Evolutionary conservation across 2,797 vertebrate species (phyloP), one percentile per base, ranked within the genome.

Genomic region (Lepilemur septentrionalis): DNA sequence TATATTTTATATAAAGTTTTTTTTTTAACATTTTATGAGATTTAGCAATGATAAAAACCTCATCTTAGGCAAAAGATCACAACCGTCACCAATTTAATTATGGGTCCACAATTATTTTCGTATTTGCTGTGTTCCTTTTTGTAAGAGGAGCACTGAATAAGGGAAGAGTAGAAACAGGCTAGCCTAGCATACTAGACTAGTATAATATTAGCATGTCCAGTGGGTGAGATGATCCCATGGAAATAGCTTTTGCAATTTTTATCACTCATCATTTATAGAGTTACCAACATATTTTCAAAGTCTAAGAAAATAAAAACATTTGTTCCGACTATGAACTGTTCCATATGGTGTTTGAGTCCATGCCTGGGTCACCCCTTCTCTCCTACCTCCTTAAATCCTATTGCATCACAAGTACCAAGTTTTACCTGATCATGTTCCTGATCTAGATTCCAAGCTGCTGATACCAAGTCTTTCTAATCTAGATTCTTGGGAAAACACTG

Each of bases 261-360:
- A 20, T 43, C 63, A 73, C 32, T 20, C 4, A 12, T 17, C 3
- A 15, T 41, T 82, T 72, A 41, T 30, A 38, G 61, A 70, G 9
- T 90, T 52, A 23, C 12, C 17, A 46, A 48, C 7, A 7, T 14
- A 43, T 63, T 30, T 52, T 3, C 23, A 50, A 46, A 18, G 28
- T 70, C 22, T 38, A 25, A 50, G 30, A 18, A 70, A 59, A 30
- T 28, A 76, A 46, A 79, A 12, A 6, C 4, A 23, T n/a, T 63
- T 20, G 52, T 2, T 70, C 7, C 4, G 0, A 46, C 32, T 15
- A 1, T 22, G 20, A 48, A 25, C 1, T 5, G 0, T n/a, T 72
- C 7, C 5, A 25, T 5, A 13, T 18, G 14, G 1, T 57, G 13
- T 80, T 25, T 30, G 28, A 22, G 7, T 9, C 55, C 5, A 1